These are phyloP conservation scores for Cephus rjabovi DNA, from an alignment of 2,888 invertebrate species.

Conservation along the genomic window DNA sequence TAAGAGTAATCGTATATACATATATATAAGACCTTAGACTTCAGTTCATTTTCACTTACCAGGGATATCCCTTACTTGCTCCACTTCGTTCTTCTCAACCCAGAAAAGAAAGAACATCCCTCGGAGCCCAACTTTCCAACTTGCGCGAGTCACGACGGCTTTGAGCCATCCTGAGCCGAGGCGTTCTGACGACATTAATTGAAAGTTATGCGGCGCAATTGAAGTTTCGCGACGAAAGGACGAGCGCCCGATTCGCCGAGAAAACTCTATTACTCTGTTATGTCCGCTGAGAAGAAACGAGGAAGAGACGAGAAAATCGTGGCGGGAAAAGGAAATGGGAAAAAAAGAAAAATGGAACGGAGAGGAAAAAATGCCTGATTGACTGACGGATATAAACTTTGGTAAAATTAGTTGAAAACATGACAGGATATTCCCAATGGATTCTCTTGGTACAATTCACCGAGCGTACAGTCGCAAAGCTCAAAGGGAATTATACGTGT, in stretches of 20 bases:
- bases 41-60: neutral
- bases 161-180: neutral
- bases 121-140: neutral
- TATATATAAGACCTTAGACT: neutral
- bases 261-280: neutral
- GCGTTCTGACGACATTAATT: slow-evolving; percentile 16
- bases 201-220: slow-evolving; percentile 20
- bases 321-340: neutral
- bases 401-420: slow-evolving; percentile 2
- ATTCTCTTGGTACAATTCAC: neutral
- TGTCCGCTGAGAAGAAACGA: neutral
- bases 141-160: neutral
- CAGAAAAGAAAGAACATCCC: neutral
- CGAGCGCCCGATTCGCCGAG: neutral
- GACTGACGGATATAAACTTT: slow-evolving; percentile 12
- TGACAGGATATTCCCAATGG: neutral
- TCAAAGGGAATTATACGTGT: neutral
- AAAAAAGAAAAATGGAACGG: neutral
- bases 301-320: neutral
- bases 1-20: neutral
- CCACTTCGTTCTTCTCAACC: neutral
- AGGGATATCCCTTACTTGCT: neutral
- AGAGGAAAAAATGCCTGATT: neutral
- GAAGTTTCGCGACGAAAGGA: slow-evolving; percentile 3
- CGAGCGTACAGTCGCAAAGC: neutral